Evolutionary conservation across 1,140 invertebrate genomes (phyloP).

Genomic region (Drosophila watanabei): DNA sequence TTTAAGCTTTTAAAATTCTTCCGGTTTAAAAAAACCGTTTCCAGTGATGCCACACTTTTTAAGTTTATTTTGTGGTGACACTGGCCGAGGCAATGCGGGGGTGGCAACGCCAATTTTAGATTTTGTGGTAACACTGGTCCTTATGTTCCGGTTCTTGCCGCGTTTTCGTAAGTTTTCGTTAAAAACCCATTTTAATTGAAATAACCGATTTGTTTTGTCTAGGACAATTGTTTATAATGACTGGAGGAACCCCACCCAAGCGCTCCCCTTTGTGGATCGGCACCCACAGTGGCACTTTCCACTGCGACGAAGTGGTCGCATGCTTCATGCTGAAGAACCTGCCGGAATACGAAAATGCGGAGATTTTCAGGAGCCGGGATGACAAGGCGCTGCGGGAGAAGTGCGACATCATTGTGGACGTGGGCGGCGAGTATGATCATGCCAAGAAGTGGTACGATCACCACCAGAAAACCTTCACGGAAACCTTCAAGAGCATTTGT

Average conservation of each 20-base stretch:
- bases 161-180: constrained; percentile 24
- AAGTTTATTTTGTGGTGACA: neutral
- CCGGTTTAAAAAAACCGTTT: constrained; percentile 9
- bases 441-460: constrained; percentile 95
- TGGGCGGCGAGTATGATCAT: constrained; percentile 95
- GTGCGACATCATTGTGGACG: constrained; percentile 99
- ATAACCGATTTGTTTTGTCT: neutral
- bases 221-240: constrained; percentile 43
- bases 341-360: constrained; percentile 92
- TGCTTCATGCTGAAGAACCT: constrained; percentile 95
- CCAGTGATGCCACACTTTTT: neutral
- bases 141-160: constrained; percentile 34
- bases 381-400: constrained; percentile 88
- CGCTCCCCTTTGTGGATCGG: constrained; percentile 88
- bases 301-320: constrained; percentile 98
- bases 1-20: neutral
- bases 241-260: constrained; percentile 54
- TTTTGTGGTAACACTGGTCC: neutral
- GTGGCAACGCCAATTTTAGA: neutral
- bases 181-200: constrained; percentile 5
- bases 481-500: constrained; percentile 87
- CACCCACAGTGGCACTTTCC: constrained; percentile 94
- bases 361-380: constrained; percentile 91
- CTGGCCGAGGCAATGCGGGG: neutral
- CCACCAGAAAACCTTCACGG: constrained; percentile 93